Conservation (phyloP, 2,113 vertebrate species). For the Trematocara stigmaticum region DNA sequence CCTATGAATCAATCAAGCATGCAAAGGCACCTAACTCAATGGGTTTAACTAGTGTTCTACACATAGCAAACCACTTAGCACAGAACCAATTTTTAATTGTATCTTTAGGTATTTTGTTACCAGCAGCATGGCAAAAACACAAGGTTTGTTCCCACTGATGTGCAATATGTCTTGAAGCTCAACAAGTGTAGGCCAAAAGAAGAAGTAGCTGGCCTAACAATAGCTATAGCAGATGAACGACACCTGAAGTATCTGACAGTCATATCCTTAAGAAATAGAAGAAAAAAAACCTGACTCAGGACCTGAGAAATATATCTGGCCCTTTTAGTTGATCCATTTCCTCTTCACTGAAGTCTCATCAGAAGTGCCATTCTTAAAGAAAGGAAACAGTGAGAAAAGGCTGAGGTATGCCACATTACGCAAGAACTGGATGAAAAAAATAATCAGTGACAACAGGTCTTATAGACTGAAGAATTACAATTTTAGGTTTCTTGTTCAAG, state of each 20-base stretch:
- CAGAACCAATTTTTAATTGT: background rate
- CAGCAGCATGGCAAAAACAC: background rate
- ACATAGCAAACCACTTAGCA: background rate
- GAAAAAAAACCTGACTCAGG: background rate
- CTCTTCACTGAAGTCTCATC: background rate
- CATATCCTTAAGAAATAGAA: background rate
- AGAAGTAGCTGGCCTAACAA: background rate
- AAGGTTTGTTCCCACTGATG: background rate
- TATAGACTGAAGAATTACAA: background rate
- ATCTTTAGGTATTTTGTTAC: background rate
- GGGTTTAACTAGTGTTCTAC: background rate
- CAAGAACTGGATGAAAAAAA: background rate
- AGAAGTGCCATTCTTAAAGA: background rate
- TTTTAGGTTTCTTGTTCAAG: background rate
- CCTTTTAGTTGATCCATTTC: background rate
- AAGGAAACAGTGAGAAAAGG: background rate
- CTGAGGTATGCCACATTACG: background rate
- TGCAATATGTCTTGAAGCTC: background rate
- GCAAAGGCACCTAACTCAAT: background rate
- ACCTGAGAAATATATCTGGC: background rate
- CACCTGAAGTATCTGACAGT: background rate
- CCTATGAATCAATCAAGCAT: background rate
- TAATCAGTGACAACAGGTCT: background rate
- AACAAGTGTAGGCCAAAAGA: background rate
- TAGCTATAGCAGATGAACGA: background rate